These are phyloP conservation scores for Crocallis elinguaria DNA, from an alignment of 2,888 invertebrate genomes.

Conservation along the genomic window DNA sequence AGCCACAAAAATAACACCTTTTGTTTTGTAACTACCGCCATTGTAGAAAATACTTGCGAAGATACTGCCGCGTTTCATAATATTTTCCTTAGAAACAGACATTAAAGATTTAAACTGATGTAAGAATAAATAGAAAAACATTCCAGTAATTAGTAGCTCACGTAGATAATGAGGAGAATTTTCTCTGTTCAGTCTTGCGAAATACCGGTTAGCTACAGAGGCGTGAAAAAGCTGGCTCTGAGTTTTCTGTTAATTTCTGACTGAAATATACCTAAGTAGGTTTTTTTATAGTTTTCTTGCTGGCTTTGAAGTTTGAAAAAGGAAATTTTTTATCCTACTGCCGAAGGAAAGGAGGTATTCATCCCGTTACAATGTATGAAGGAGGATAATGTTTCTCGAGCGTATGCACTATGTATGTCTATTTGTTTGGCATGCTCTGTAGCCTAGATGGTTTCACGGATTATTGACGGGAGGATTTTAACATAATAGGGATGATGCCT, in stretches of 20 bases:
- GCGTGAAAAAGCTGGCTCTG: neutral
- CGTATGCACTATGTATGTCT: too few relatives aligned
- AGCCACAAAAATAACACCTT: too few relatives aligned
- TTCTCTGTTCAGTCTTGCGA: neutral
- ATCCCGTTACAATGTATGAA: too few relatives aligned
- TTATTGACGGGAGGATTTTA: too few relatives aligned
- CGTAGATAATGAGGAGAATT: neutral
- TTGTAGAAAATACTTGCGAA: too few relatives aligned
- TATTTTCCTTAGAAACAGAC: neutral
- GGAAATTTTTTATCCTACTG: too few relatives aligned
- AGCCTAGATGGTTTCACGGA: too few relatives aligned
- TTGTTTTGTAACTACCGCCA: too few relatives aligned
- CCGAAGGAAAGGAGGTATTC: too few relatives aligned
- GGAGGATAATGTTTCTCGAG: too few relatives aligned
- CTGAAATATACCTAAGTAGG: neutral
- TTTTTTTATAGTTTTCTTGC: neutral
- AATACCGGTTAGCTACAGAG: neutral
- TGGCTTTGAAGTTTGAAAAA: neutral
- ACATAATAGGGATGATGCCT: too few relatives aligned
- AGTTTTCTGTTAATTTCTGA: neutral
- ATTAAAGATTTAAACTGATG: neutral
- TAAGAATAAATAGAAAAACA: neutral
- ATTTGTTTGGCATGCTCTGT: too few relatives aligned
- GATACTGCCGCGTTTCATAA: neutral
- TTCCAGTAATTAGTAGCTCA: conserved; percentile 1